phyloP scores from a whole-genome alignment of 2,113 vertebrate genomes.

The Diphyllodes magnificus region DNA sequence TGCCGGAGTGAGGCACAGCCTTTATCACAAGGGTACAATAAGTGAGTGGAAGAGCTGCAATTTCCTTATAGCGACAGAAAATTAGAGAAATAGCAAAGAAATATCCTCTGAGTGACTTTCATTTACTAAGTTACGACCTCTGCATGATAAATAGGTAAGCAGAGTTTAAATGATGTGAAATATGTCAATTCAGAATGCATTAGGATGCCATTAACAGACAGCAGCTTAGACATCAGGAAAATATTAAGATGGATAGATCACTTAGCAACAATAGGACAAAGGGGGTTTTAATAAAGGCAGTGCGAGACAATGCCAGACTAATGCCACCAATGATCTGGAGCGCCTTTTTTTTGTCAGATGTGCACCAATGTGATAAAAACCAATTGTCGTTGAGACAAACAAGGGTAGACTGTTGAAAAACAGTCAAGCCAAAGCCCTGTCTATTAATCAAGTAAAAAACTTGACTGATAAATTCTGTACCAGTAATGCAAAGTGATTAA shows the following conservation, averaged over 20 bases:
- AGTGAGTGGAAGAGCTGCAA: conserved; percentile 2
- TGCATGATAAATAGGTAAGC: conserved; percentile 59
- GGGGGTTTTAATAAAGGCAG: conserved; percentile 49
- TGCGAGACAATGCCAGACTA: neutral
- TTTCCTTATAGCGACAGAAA: conserved; percentile 9
- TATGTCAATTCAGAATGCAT: conserved; percentile 52
- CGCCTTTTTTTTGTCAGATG: neutral
- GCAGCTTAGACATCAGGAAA: conserved; percentile 42
- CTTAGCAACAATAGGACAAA: conserved; percentile 59
- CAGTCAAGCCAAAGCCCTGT: neutral
- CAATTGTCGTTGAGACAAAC: neutral
- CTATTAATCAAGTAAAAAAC: neutral
- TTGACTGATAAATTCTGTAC: neutral
- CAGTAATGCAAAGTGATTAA: neutral
- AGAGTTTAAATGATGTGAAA: conserved; percentile 60
- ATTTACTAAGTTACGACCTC: conserved; percentile 48
- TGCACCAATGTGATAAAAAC: neutral
- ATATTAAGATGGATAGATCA: conserved; percentile 63
- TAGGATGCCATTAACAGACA: conserved; percentile 58
- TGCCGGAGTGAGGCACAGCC: neutral
- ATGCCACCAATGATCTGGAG: neutral
- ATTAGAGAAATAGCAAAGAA: conserved; percentile 39
- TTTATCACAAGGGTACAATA: neutral
- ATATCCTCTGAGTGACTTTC: conserved; percentile 56
- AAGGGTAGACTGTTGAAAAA: neutral